phyloP scores from a whole-genome alignment of 2,797 vertebrate genomes.

The Phrynocephalus forsythii region DNA sequence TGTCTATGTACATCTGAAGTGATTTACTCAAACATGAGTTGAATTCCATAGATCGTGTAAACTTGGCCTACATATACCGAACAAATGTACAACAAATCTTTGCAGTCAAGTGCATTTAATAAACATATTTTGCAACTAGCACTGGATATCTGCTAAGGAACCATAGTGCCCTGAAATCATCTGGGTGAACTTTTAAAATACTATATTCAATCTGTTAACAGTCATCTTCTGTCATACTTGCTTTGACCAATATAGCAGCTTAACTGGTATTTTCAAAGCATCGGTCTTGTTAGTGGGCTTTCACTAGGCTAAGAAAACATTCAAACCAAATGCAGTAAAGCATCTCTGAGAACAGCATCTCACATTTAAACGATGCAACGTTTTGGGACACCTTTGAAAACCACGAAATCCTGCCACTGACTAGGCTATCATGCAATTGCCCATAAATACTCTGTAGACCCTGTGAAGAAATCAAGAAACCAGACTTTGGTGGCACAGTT shows the following conservation, averaged over 20 bases:
- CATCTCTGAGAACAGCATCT: not conserved
- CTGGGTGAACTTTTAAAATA: not conserved
- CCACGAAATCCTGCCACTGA: not conserved
- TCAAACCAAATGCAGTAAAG: not conserved
- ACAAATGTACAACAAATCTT: not conserved
- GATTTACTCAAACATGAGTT: not conserved
- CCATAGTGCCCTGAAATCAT: not conserved
- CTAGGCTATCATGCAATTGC: not conserved
- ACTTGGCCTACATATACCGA: not conserved
- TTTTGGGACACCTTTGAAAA: not conserved
- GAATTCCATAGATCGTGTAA: not conserved
- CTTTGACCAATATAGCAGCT: not conserved
- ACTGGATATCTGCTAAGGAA: not conserved
- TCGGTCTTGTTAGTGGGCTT: not conserved
- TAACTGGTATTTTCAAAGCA: not conserved
- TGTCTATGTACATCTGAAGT: not conserved
- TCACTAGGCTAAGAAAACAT: not conserved
- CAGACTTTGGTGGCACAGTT: conserved; percentile 43
- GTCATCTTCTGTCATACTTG: not conserved
- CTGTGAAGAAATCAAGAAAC: not conserved
- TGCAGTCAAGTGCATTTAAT: not conserved
- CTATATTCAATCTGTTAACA: not conserved
- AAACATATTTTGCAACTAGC: not conserved
- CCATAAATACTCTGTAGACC: not conserved
- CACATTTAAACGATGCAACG: not conserved